These are phyloP conservation scores for Camelus bactrianus DNA, from an alignment of 2,113 vertebrate species.

Conservation along the genomic window DNA sequence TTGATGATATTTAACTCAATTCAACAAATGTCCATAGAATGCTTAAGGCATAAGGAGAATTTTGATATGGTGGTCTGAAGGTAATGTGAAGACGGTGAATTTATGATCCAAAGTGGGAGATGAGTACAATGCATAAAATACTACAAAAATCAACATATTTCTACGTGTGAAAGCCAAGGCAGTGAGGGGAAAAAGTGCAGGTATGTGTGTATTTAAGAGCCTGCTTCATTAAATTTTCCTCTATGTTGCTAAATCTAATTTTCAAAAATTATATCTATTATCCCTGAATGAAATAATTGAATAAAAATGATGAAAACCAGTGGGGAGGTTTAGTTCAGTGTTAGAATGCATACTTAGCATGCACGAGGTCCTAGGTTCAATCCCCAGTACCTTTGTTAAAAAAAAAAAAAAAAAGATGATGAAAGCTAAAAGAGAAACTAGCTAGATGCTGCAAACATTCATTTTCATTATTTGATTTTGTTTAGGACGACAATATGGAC, in stretches of 20 bases:
- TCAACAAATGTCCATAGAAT: not conserved
- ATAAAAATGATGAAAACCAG: not conserved
- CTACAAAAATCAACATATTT: not conserved
- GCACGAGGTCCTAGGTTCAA: too few species aligned
- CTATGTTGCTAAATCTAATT: not conserved
- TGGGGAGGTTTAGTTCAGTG: too few species aligned
- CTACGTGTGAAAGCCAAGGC: not conserved
- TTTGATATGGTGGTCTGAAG: not conserved
- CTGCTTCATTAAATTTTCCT: not conserved
- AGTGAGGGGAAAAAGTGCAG: not conserved
- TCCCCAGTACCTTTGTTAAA: too few species aligned
- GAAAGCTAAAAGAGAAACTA: slow-evolving; percentile 34
- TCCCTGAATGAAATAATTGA: not conserved
- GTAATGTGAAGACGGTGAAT: not conserved
- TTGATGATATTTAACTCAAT: not conserved
- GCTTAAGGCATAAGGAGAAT: not conserved
- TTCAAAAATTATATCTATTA: not conserved
- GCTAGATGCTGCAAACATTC: not conserved
- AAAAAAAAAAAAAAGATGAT: not conserved
- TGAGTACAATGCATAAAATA: not conserved
- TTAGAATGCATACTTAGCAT: too few species aligned
- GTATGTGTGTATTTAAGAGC: not conserved
- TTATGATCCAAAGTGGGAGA: not conserved
- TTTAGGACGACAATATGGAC: slow-evolving; percentile 79
- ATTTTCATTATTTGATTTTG: slow-evolving; percentile 62